Evolutionary conservation across 2,113 vertebrate genomes (phyloP).

Genomic region (Crotalus horridus): DNA sequence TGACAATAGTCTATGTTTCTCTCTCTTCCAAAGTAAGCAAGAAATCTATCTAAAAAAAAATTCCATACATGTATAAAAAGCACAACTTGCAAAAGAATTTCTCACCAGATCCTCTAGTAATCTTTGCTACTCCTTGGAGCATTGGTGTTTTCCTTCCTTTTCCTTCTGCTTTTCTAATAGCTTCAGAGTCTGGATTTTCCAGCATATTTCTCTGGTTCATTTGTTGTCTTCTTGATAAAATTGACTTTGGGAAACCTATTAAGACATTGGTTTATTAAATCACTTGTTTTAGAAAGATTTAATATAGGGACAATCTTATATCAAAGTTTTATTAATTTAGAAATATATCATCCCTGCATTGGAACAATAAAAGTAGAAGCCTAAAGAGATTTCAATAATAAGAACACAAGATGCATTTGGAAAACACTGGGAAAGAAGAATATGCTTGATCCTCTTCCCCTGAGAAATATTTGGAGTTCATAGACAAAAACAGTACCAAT

Average conservation of each 20-base stretch:
- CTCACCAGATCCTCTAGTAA: conserved; percentile 43
- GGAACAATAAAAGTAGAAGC: background rate
- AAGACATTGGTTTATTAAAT: conserved; percentile 25
- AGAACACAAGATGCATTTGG: background rate
- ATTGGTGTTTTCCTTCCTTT: conserved; percentile 30
- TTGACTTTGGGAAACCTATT: conserved; percentile 46
- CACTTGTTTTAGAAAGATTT: background rate
- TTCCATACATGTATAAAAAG: background rate
- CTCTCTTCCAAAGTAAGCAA: background rate
- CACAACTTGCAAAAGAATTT: background rate
- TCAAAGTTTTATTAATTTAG: background rate
- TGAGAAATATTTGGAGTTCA: background rate
- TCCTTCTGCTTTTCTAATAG: conserved; percentile 8
- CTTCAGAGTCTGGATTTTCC: conserved; percentile 44
- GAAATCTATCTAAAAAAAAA: background rate
- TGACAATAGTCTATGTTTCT: background rate
- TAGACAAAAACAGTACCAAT: background rate
- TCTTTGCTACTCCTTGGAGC: background rate
- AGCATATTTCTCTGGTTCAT: conserved; percentile 52
- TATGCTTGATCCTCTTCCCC: background rate
- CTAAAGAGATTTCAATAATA: background rate
- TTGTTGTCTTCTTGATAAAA: conserved; percentile 52
- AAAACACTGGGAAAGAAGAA: background rate
- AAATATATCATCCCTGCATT: background rate
- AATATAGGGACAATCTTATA: background rate